Base-by-base conservation (phyloP, 1,140 invertebrate species). In the Drosophila nebulosa region DNA sequence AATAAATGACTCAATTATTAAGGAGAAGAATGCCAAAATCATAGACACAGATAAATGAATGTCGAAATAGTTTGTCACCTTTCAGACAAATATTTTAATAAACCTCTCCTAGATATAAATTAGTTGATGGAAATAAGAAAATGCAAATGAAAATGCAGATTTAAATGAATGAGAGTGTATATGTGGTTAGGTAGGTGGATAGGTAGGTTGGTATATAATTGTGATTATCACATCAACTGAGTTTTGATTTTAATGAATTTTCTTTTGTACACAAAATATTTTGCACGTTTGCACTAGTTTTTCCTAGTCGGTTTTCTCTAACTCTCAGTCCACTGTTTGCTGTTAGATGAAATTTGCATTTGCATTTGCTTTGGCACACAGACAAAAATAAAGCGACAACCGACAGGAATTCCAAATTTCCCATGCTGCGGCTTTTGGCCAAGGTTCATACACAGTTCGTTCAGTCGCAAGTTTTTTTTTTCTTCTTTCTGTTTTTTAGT, bases 401-500 rank as follows among this genome's bases (percentile, higher is more conserved):
- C 72, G 64, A 76, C 72, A 69, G 72, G 73, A 76, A 76, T 76
- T 69, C 22, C 46, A 76, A 76, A 69, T 69, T 69, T 75, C 18
- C 18, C 63, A 24, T 7, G 55, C 53, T 74, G 57, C 57, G 46
- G 35, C 64, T 69, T 32, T 59, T 39, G 71, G 52, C 63, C 63
- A 67, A 51, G 57, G 64, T 39, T 46, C 39, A 46, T 46, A 21
- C 35, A 36, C 7, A 32, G 30, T 32, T 32, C 30, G 30, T 10
- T 3, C 10, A 10, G 30, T 32, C 30, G 30, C 10, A 7, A 21
- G 61, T 61, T 9, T 5, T 27, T 39, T 32, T 1, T 30, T 9
- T 39, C 24, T 36, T 12, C 12, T 7, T 5, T 26, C 32, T 35
- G 46, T 63, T 26, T 35, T 66, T 39, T 53, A 30, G 72, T 69